These are phyloP conservation scores for Empis stercorea DNA, from an alignment of 2,888 invertebrate species.

Conservation along the genomic window DNA sequence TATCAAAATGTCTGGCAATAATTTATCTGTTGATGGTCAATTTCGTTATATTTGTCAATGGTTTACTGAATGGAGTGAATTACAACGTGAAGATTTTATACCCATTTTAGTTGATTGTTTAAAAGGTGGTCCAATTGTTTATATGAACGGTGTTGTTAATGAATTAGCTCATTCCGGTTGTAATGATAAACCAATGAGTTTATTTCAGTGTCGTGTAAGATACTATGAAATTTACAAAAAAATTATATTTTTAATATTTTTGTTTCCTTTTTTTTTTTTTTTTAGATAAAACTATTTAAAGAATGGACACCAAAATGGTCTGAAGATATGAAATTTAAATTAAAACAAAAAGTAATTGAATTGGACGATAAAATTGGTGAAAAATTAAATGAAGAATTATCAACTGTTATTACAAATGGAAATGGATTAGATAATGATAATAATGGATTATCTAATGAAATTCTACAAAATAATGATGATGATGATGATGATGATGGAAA, in stretches of 20 bases:
- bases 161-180: conserved; percentile 52
- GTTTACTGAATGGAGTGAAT: conserved; percentile 82
- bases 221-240: conserved; percentile 5
- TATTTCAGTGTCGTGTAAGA: conserved; percentile 69
- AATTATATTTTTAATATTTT: neutral
- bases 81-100: conserved; percentile 73
- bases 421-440: conserved; percentile 15
- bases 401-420: conserved; percentile 18
- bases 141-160: conserved; percentile 61
- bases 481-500: conserved; percentile 8
- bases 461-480: conserved; percentile 8
- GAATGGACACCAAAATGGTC: conserved; percentile 77
- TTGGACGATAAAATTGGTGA: conserved; percentile 58
- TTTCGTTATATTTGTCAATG: conserved; percentile 70
- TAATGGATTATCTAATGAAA: conserved; percentile 6
- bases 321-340: conserved; percentile 53
- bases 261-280: no score
- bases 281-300: conserved; percentile 64
- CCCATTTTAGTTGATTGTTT: conserved; percentile 53
- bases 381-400: conserved; percentile 47
- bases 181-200: conserved; percentile 63
- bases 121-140: conserved; percentile 43
- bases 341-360: conserved; percentile 56
- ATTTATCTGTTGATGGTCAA: conserved; percentile 50
- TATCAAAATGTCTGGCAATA: neutral